phyloP scores from a whole-genome alignment of 2,888 invertebrate genomes.

The Himalopsyche japonica region DNA sequence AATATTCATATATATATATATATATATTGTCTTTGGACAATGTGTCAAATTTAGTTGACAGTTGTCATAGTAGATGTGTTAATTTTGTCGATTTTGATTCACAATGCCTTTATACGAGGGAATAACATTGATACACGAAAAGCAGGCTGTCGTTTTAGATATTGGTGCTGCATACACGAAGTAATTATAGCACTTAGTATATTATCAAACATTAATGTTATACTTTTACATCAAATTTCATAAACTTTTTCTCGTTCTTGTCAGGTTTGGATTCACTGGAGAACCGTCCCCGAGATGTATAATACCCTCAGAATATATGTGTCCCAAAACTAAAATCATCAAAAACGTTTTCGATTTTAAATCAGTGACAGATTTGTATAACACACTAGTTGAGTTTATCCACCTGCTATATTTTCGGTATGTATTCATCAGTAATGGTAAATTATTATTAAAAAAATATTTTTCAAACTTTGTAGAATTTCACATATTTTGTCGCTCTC shows the following conservation, averaged over 20 bases:
- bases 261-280: slow-evolving; percentile 88
- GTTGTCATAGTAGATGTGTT: not conserved
- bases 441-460: not conserved
- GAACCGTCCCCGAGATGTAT: slow-evolving; percentile 89
- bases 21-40: not conserved
- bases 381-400: slow-evolving; percentile 85
- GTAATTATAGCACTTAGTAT: slow-evolving; percentile 57
- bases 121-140: slow-evolving; percentile 77
- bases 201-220: not conserved
- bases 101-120: slow-evolving; percentile 81
- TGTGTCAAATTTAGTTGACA: not conserved
- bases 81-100: not conserved
- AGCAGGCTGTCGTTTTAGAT: slow-evolving; percentile 87
- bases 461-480: too few relatives aligned
- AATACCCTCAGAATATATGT: slow-evolving; percentile 75
- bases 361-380: slow-evolving; percentile 73
- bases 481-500: too few relatives aligned
- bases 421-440: slow-evolving; percentile 30
- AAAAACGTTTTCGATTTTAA: slow-evolving; percentile 69
- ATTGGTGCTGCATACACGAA: slow-evolving; percentile 91
- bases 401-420: slow-evolving; percentile 88
- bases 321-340: slow-evolving; percentile 63
- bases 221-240: not conserved
- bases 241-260: slow-evolving; percentile 29
- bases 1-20: not conserved